Evolutionary conservation across 2,797 vertebrate genomes (phyloP), one percentile per base, ranked within the genome.

Genomic region (Gymnoscopelus microlampas): DNA sequence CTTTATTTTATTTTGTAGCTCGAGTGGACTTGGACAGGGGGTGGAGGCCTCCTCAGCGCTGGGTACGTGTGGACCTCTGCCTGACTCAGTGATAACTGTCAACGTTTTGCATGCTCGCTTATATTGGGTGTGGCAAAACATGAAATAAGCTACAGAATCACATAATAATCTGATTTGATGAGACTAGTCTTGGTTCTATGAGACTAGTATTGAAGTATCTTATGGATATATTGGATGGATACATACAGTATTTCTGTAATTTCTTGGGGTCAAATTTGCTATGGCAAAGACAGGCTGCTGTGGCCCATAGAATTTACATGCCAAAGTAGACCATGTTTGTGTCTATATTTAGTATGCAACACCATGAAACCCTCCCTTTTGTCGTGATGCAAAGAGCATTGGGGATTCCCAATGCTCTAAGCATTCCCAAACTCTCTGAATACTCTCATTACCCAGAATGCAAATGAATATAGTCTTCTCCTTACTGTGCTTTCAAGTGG

Each of bases 11-110:
- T 56, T 23, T 56, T 71, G 63, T 51, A 85, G 86, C 75, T 88
- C 85, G 77, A 87, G 87, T 14, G 83, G 67, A 1, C 89, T 79
- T 3, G 79, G 79, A 48, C 90, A 86, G 76, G 88, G 90, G 7
- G 58, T 89, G 78, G 92, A 93, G 35, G 88, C 90, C 15, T 92
- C 91, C 19, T 92, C 92, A 53, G 84, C 89, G 0, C 85, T 92
- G n/a, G 93, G 93, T 93, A 84, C 44, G 91, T 88, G 70, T 8
- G 47, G 49, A 35, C 48, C 5, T 8, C 39, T 10, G 19, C 63
- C 62, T 61, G 50, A 5, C 26, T 32, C n/a, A 0, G 26, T 23
- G 63, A 56, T n/a, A n/a, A 65, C 15, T 12, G 44, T 61, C 8
- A 10, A 23, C 2, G 9, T 35, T 11, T 60, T 19, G 32, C 15